These are phyloP conservation scores for Scophthalmus maximus DNA, from an alignment of 2,113 vertebrate genomes.

Conservation along the genomic window DNA sequence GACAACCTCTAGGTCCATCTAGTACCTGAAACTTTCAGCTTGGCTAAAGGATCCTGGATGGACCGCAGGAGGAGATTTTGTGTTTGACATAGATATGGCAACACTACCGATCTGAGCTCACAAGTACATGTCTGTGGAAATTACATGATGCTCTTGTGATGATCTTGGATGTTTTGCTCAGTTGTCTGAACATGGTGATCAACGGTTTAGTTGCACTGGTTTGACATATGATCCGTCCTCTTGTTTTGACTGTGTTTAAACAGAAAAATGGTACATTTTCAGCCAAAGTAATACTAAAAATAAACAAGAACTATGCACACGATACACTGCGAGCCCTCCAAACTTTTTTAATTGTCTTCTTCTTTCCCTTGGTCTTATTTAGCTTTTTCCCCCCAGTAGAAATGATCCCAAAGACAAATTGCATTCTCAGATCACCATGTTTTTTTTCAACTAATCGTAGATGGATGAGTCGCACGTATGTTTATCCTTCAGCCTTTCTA, in stretches of 20 bases:
- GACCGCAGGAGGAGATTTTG: neutral
- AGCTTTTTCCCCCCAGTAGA: neutral
- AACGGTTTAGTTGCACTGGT: constrained; percentile 14
- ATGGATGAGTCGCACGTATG: neutral
- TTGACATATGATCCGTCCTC: constrained; percentile 49
- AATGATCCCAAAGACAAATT: neutral
- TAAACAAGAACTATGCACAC: constrained; percentile 31
- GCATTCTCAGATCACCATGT: neutral
- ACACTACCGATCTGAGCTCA: neutral
- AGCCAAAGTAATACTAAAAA: constrained; percentile 59
- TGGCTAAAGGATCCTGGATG: neutral
- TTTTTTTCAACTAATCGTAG: constrained; percentile 8
- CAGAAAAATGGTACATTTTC: constrained; percentile 46
- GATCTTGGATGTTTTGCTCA: constrained; percentile 18
- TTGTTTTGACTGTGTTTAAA: constrained; percentile 64
- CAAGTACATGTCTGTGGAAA: neutral
- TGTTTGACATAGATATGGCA: neutral
- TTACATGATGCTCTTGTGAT: neutral
- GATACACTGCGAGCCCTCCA: constrained; percentile 9
- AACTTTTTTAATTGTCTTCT: neutral
- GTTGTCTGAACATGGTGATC: constrained; percentile 23
- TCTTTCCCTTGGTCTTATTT: neutral
- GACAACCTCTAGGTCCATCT: constrained; percentile 1
- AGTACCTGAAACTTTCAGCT: neutral
- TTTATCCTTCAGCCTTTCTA: constrained; percentile 17